A percentile compares a stretch with the other conserved stretches of the same genome.
phyloP scores from a whole-genome alignment of 1,140 invertebrate species.

The Campoletis sonorensis region DNA sequence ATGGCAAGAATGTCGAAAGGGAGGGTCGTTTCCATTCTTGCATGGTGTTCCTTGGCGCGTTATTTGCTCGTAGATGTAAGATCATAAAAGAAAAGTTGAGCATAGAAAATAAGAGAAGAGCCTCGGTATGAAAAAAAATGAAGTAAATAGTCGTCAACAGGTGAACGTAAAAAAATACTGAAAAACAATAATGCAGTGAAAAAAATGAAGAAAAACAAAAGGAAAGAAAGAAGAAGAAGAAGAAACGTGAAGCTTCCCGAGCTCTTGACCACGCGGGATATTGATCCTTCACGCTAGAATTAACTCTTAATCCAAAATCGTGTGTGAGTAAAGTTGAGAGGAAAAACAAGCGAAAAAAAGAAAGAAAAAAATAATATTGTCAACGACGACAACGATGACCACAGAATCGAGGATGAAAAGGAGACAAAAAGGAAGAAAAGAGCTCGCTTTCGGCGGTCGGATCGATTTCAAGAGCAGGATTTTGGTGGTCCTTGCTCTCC shows the following conservation, averaged over 20 bases:
- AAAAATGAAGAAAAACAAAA: not conserved
- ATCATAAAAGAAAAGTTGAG: not conserved
- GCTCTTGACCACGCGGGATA: too few species aligned
- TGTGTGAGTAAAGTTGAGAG: not conserved
- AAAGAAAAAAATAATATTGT: constrained; percentile 1
- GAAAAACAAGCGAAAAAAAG: not conserved
- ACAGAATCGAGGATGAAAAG: not conserved
- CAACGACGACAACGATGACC: not conserved
- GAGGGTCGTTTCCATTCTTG: constrained; percentile 48
- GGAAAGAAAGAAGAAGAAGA: not conserved
- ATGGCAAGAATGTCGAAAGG: constrained; percentile 51
- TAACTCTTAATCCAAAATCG: too few species aligned
- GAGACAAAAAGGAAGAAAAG: constrained; percentile 4
- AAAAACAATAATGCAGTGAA: too few species aligned
- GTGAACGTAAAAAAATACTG: too few species aligned
- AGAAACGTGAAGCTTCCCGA: not conserved
- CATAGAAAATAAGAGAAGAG: too few species aligned
- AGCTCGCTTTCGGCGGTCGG: constrained; percentile 36
- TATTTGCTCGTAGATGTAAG: constrained; percentile 4
- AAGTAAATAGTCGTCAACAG: too few species aligned
- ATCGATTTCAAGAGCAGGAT: constrained; percentile 45
- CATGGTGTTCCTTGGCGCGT: constrained; percentile 14
- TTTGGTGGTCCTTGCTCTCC: constrained; percentile 34
- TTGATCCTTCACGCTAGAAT: too few species aligned
- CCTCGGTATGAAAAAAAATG: too few species aligned